Percentiles rank a stretch among this genome's conserved stretches.
These are phyloP conservation scores for Drosophila setifemur DNA, from an alignment of 1,140 invertebrate species.

Conservation along the genomic window DNA sequence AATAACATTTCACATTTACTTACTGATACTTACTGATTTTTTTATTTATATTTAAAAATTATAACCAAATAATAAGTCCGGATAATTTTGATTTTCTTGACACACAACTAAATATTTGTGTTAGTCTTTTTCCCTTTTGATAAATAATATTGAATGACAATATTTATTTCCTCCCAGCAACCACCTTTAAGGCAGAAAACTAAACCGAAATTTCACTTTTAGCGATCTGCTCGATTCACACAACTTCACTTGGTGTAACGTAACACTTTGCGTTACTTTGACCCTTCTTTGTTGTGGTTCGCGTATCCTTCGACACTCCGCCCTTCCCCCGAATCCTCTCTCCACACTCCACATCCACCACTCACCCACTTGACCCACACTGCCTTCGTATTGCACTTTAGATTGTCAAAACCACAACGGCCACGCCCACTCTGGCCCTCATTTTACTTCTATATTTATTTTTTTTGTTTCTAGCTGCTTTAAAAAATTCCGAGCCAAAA, in stretches of 20 bases:
- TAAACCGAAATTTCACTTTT: conserved; percentile 16
- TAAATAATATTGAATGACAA: too few species aligned
- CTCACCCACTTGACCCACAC: conserved; percentile 43
- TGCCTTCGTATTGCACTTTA: conserved; percentile 41
- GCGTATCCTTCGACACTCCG: conserved; percentile 8
- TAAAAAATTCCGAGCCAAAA: conserved; percentile 44
- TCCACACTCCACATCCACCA: background rate
- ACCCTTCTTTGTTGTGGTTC: conserved; percentile 21
- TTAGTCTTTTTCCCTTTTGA: too few species aligned
- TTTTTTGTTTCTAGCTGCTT: conserved; percentile 2
- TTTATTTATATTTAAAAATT: too few species aligned
- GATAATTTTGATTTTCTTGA: too few species aligned
- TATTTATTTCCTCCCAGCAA: too few species aligned
- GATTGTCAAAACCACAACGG: conserved; percentile 60
- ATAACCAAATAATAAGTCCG: too few species aligned
- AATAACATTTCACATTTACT: too few species aligned
- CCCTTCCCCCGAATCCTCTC: too few species aligned
- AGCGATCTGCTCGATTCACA: background rate
- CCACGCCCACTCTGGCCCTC: conserved; percentile 5
- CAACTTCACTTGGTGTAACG: background rate
- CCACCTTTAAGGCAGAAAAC: background rate
- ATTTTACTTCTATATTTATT: conserved; percentile 2
- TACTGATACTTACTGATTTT: too few species aligned
- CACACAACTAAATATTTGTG: too few species aligned
- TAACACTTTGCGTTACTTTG: conserved; percentile 24